Evolutionary conservation across 2,888 invertebrate species (phyloP), one percentile per base, ranked within the genome.

Genomic region (Rotaria sp.): DNA sequence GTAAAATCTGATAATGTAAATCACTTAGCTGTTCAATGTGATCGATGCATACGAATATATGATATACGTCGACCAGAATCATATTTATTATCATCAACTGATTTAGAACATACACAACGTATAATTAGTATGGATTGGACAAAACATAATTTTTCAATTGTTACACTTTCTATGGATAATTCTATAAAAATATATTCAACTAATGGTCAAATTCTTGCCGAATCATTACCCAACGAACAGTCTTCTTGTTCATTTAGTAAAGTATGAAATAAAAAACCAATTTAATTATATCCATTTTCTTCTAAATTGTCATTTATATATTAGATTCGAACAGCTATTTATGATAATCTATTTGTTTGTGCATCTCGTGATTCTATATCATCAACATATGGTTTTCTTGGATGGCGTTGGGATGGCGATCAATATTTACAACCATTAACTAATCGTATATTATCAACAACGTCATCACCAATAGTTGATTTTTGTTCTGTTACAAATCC

Each of bases 61-160:
- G 80, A 80, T 80, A 80, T 80, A 80, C 41, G 80, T 11, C 24
- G 15, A 41, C 0, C 45, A 26, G 41, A 41, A 26, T 10, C 26
- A 3, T 45, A 0, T 45, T 24, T 75, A 41, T n/a, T 38, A 7
- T 67, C 67, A 4, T 67, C 67, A 21, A 45, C 26, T 26, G 80
- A 80, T 80, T n/a, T 45, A 45, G 80, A 80, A 80, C 80, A 80
- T 45, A 45, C 80, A 45, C 41, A 45, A 45, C 80, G 80, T 45
- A 41, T 80, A 26, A 80, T 45, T 45, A 15, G n/a, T n/a, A 80
- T 80, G 41, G 80, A 80, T 80, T 80, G 80, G 80, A 41, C 26
- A 80, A 80, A 80, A 21, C 67, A 67, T 38, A 18, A 13, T 35
- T 21, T 0, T 21, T 35, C 35, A 21, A 67, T 67, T 35, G 67